Conservation (phyloP, 2,113 vertebrate species). For the Pedetes capensis region DNA sequence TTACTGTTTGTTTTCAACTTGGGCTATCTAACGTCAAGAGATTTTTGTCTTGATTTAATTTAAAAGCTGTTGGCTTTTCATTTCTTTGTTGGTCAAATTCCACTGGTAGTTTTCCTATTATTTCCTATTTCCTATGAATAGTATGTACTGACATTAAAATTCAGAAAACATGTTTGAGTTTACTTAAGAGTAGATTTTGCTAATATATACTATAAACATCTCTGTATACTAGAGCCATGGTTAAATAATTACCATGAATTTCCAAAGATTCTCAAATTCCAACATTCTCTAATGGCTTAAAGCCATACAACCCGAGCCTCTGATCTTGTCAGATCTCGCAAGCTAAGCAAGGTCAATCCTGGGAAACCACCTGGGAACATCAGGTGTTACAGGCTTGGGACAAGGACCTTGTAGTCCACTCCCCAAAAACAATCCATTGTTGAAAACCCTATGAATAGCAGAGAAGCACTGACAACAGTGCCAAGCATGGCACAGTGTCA, state of each 20-base stretch:
- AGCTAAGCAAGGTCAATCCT: no score
- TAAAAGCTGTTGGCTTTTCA: background rate
- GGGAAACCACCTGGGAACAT: no score
- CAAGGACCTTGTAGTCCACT: no score
- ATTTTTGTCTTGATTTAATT: slow-evolving; percentile 5
- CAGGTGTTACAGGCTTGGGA: no score
- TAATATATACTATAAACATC: background rate
- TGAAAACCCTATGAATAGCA: no score
- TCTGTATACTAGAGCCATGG: background rate
- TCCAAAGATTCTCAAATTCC: background rate
- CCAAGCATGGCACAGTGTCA: no score
- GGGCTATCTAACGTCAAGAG: background rate
- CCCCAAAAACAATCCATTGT: no score
- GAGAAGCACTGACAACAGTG: no score
- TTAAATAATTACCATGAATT: background rate
- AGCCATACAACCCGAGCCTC: no score
- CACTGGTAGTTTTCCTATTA: background rate
- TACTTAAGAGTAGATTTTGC: background rate
- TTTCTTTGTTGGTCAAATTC: background rate
- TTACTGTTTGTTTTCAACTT: slow-evolving; percentile 11
- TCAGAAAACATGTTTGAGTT: background rate
- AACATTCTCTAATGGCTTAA: no score
- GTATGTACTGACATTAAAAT: background rate
- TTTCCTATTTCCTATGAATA: background rate
- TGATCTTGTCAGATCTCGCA: no score